Percentiles rank a stretch among this genome's conserved stretches.
These are phyloP conservation scores for Leucopternis melanops DNA, from an alignment of 2,113 vertebrate genomes.

Conservation along the genomic window DNA sequence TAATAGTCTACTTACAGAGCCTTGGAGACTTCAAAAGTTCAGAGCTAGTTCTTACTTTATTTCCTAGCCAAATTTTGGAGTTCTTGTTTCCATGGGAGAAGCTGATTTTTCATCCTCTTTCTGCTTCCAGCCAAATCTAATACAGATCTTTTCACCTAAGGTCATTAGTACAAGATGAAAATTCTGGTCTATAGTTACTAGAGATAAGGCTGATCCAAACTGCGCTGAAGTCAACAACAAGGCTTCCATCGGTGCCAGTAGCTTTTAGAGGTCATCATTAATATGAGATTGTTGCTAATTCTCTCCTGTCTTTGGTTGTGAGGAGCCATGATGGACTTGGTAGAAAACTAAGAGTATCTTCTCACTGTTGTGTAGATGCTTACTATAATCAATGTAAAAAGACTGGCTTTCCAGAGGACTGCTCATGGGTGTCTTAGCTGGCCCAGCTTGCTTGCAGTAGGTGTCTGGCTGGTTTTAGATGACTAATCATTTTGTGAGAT, in stretches of 20 bases:
- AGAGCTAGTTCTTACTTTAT: conserved; percentile 2
- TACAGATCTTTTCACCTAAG: not conserved
- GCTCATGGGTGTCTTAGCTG: not conserved
- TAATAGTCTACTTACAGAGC: not conserved
- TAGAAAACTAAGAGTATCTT: not conserved
- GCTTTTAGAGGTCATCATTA: not conserved
- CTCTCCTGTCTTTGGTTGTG: not conserved
- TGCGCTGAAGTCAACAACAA: not conserved
- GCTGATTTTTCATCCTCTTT: not conserved
- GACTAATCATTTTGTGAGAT: not conserved
- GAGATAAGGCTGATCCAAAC: not conserved
- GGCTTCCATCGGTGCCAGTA: not conserved
- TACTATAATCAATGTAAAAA: not conserved
- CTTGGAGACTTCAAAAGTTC: conserved; percentile 33
- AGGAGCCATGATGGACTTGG: not conserved
- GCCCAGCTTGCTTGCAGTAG: not conserved
- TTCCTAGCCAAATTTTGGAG: conserved; percentile 3
- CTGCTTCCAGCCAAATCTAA: not conserved
- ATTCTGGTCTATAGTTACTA: not conserved
- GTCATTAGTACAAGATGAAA: not conserved
- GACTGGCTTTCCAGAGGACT: not conserved
- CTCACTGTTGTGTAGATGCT: not conserved
- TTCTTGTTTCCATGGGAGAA: conserved; percentile 3
- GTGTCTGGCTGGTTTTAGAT: not conserved
- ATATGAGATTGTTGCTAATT: not conserved